Evolutionary conservation across 2,797 vertebrate species (phyloP), one percentile per base, ranked within the genome.

Genomic region (Chiloscyllium punctatum): DNA sequence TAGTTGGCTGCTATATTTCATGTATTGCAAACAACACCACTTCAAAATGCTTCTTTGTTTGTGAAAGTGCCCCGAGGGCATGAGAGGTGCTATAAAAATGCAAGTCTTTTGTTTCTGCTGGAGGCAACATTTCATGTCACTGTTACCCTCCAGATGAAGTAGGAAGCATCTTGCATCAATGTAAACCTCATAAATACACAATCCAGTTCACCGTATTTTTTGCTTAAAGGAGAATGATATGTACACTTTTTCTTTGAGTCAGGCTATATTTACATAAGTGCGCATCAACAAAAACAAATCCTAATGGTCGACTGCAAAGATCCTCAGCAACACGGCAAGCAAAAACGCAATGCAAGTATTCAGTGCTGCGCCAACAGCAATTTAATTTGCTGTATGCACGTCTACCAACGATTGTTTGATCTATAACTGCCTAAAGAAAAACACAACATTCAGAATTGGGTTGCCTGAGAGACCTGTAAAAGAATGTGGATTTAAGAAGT

Each of bases 401-500:
- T 90, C 53, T 33, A 37, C 7, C 62, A 69, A 62, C 6, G 23
- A 92, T 92, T 92, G n/a, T 92, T 92, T 92, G 37, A 68, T 92
- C 66, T 92, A 7, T 84, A 84, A 84, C 23, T 68, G 90, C 66
- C 62, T 42, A 33, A 92, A 92, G n/a, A 23, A 69, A 68, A 42
- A 68, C 66, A 66, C 6, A 42, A 69, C n/a, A 69, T 18, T 92
- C n/a, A 5, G 90, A 51, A 68, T 92, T 92, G 62, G 2, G 62
- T 69, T 92, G 62, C 62, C 90, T 92, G n/a, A 27, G 90, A 25
- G 62, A n/a, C 62, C n/a, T 69, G 1, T 42, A 15, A 68, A 92
- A n/a, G 90, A 92, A 92, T 69, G 62, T 92, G 90, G 62, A 92
- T 92, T 92, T 42, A 69, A n/a, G 66, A 92, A 25, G n/a, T 42